Conservation (phyloP, 2,113 vertebrate species). For the Litocranius walleri region DNA sequence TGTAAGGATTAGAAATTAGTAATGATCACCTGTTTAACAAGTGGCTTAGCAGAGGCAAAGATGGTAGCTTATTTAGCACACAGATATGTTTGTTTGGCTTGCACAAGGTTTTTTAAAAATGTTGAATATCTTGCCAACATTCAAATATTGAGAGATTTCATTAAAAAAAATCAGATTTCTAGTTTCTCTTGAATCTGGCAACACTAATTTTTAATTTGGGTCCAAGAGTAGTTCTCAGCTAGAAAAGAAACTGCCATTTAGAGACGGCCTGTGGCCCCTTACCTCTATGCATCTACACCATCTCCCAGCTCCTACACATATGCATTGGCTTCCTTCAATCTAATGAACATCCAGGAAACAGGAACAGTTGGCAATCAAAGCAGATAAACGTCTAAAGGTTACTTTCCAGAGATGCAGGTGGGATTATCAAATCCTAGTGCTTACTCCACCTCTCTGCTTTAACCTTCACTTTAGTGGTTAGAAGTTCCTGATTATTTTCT, state of each 20-base stretch:
- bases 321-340: neutral
- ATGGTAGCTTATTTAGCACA: neutral
- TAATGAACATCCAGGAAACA: neutral
- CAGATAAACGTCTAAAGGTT: neutral
- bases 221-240: neutral
- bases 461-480: neutral
- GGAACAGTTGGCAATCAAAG: neutral
- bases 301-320: neutral
- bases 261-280: neutral
- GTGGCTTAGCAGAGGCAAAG: neutral
- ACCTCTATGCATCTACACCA: neutral
- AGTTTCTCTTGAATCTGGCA: neutral
- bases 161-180: neutral
- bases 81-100: neutral
- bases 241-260: neutral
- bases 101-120: neutral
- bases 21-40: neutral
- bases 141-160: neutral
- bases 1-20: neutral
- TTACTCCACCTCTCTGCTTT: neutral
- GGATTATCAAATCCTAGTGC: neutral
- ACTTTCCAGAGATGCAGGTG: neutral
- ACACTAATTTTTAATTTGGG: neutral
- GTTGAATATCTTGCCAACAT: neutral
- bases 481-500: neutral